Base-by-base conservation (phyloP, 2,888 invertebrate genomes). In the Embidobia sp. region DNA sequence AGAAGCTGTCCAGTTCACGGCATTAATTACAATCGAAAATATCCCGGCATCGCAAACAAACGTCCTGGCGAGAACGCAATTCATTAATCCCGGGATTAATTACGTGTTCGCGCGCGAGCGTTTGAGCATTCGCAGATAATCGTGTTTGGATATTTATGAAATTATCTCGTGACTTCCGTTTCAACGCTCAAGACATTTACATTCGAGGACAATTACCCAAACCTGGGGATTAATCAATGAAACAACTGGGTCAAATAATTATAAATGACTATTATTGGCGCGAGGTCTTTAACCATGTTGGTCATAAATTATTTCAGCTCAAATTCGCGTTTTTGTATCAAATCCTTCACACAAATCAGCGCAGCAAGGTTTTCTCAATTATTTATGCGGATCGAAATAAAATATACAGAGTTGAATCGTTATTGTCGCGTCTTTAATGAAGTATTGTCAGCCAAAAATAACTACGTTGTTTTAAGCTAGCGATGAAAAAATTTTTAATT, bases 161-260 rank as follows among this genome's bases (percentile, higher is more conserved):
- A 11, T 7, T 37, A 16, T 27, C 15, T 33, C 40, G 13, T 22
- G n/a, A 51, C 11, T 19, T 31, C 33, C 8, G 11, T 48, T 27
- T 44, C 19, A 42, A 53, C 16, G 22, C 8, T 46, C 13, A 44
- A 31, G 29, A 19, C 57, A 33, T 42, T 46, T 26, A 22, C 3
- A 22, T 4, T 16, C 1, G 11, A 27, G 42, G 10, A 33, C 69
- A 59, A 59, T 70, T 51, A 59, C 59, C 59, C n/a, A 59, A 70
- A 70, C 16, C 13, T 3, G 11, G 10, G 57, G 13, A 42, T 49
- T 42, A 69, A 69, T 69, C 51, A 69, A 69, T 35, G 51, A 27
- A 33, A 33, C 44, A 70, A 61, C 22, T 70, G 35, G 70, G 42
- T 59, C 70, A 31, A 48, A 16, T 53, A 63, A 42, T 35, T 49